Evolutionary conservation across 2,113 vertebrate species (phyloP), one percentile per base, ranked within the genome.

Genomic region (Morphnarchus princeps): DNA sequence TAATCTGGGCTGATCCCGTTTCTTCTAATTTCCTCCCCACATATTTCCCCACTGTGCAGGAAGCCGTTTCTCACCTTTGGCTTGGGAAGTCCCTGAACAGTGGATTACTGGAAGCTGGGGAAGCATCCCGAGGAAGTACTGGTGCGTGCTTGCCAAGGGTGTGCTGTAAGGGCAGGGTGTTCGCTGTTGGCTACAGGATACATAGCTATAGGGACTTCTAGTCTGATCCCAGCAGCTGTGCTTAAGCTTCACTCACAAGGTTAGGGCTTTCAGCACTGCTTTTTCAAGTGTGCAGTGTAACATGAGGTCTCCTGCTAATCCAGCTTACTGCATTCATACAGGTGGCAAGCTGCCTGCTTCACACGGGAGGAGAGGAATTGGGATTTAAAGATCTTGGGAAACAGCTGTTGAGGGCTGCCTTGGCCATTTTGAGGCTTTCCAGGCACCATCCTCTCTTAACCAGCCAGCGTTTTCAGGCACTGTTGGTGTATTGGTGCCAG

Each of bases 131-230:
- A 49, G 49, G 76, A 86, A 69, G 45, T 43, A 21, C 12, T 76
- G 38, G 29, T 42, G 59, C 0, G 0, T 80, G 52, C n/a, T 59
- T 82, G 57, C 28, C 32, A 31, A 38, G 20, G 47, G 57, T 4
- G 1, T 87, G 36, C 85, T 54, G 32, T 58, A 25, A 82, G 82
- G 52, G 22, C 62, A 86, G 61, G 21, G 26, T 88, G 40, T 84
- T 89, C 82, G 69, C 63, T 71, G 28, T 65, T 87, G 36, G 40
- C 81, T 66, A 0, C 10, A 10, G 26, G 36, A 43, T 18, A 29
- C 0, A 1, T 57, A 54, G 25, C n/a, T 22, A 1, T 11, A 2
- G 34, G 36, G 49, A 28, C 9, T 89, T 79, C 1, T 1, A 26
- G 9, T 62, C 58, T 59, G 32, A 25, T 31, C 7, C 32, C 14